Evolutionary conservation across 2,888 invertebrate genomes (phyloP), one percentile per base, ranked within the genome.

Genomic region (Drosophila kuntzei): DNA sequence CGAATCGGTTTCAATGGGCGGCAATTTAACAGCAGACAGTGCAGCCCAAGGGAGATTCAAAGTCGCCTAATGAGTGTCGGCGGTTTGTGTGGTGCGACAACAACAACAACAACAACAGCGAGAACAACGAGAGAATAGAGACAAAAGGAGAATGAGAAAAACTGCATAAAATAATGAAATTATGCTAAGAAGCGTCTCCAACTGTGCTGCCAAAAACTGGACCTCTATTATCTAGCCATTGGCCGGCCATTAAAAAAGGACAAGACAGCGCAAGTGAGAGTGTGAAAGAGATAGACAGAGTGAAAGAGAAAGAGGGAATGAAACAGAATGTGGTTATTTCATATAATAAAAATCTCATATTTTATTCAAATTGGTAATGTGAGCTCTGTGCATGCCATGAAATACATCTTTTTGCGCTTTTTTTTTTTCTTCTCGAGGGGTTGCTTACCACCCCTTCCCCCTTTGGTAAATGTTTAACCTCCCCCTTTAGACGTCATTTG

Each of bases 341-440:
- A 47, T 64, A 86, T 89, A 78, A 90, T 87, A 84, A 88, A 88
- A 90, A 69, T 79, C 90, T 90, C 87, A 90, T 89, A 90, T 91
- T 90, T 91, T 91, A 90, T 90, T 90, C 84, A 90, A 90, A 90
- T 89, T 91, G 90, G 88, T 87, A 89, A 91, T 90, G 80, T 76
- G 90, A 89, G 84, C 76, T 69, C 72, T 65, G 49, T 37, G 59
- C 11, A 25, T 68, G 57, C 66, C 66, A 57, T 39, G 25, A 60
- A 59, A 50, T 57, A 18, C 51, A 18, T 22, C 46, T 37, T 9
- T 12, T 29, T 37, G 18, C 12, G 43, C 46, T 37, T 9, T 12
- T 29, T 37, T n/a, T 8, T 34, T 16, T 51, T 50, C n/a, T 7
- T 25, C n/a, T 16, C 5, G 37, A 27, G 49, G 29, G 22, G 16